Evolutionary conservation across 2,113 vertebrate species (phyloP), one percentile per base, ranked within the genome.

Genomic region (Quiscalus mexicanus): DNA sequence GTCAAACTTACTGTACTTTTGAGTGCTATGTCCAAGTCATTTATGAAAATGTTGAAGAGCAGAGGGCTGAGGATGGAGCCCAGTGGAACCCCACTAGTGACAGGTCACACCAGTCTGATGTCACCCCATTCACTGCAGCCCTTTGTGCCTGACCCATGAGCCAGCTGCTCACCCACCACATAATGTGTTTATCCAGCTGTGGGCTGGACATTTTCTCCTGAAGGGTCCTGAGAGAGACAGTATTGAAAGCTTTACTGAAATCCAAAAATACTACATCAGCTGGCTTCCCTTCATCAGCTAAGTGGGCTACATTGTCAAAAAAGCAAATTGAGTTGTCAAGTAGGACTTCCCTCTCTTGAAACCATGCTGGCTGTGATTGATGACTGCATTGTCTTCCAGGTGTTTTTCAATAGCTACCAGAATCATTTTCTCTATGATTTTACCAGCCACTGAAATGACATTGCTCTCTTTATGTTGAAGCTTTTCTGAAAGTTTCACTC

Each of bases 41-140:
- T 50, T 27, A 15, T 35, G 35, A 37, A 35, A 21, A 4, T 14
- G 18, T 28, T 73, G 50, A 50, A 16, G 27, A 33, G 42, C 31
- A 42, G 3, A 49, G 30, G 6, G 6, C 4, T 1, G 0, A 21
- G 18, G 49, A 14, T 3, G 7, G 5, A 6, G 16, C 25, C 6
- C 47, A 5, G 20, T 17, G 30, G 85, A 71, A 3, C 17, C 42
- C 42, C 50, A 22, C 3, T 0, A 31, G 49, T 35, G n/a, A 18
- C 49, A 42, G 33, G 13, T 18, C 11, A 0, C 13, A 0, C 11
- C 73, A 30, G 6, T 35, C n/a, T 64, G 30, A 27, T 64, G 50
- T 42, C 30, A 49, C 17, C 9, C 15, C 65, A 35, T 10, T 30
- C 13, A 8, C 12, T 71, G 3, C 6, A 12, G 4, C 22, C 14